A percentile compares a stretch with the other conserved stretches of the same genome.
These are phyloP conservation scores for Campylorhamphus procurvoides DNA, from an alignment of 2,113 vertebrate species.

Conservation along the genomic window DNA sequence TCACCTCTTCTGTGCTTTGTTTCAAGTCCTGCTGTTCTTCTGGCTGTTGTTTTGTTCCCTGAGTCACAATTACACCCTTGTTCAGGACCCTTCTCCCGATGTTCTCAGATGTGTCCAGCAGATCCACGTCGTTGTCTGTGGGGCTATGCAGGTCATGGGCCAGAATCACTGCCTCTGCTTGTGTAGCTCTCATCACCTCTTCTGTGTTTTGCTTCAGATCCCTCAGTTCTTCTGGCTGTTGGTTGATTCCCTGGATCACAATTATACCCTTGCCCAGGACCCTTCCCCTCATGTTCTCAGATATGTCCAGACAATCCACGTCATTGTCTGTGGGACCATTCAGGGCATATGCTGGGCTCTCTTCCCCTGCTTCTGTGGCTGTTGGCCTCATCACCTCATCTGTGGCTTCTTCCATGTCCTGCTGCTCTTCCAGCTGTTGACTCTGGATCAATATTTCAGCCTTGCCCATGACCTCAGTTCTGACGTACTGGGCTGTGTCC, in stretches of 20 bases:
- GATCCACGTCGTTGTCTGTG: not conserved
- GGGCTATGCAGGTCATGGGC: not conserved
- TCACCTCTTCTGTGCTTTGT: not conserved
- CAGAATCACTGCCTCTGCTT: not conserved
- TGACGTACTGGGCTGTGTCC: not conserved
- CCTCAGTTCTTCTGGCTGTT: not conserved
- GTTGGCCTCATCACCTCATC: not conserved
- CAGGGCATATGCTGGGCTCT: not conserved
- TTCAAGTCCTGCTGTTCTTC: not conserved
- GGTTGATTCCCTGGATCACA: not conserved
- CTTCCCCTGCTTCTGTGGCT: not conserved
- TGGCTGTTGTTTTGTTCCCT: not conserved
- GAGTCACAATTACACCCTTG: not conserved
- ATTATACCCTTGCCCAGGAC: not conserved
- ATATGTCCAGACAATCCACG: not conserved
- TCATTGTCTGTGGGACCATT: not conserved
- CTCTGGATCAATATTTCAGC: not conserved
- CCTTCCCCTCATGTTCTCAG: not conserved
- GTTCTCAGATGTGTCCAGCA: not conserved
- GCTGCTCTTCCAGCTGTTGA: not conserved
- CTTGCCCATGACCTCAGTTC: not conserved
- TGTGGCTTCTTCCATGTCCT: not conserved
- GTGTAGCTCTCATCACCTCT: not conserved
- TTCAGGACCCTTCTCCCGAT: not conserved
- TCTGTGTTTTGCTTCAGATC: not conserved